A percentile compares a stretch with the other conserved stretches of the same genome.
Evolutionary conservation across 1,140 invertebrate species (phyloP).

Genomic region (Ptiloglossa arizonensis): DNA sequence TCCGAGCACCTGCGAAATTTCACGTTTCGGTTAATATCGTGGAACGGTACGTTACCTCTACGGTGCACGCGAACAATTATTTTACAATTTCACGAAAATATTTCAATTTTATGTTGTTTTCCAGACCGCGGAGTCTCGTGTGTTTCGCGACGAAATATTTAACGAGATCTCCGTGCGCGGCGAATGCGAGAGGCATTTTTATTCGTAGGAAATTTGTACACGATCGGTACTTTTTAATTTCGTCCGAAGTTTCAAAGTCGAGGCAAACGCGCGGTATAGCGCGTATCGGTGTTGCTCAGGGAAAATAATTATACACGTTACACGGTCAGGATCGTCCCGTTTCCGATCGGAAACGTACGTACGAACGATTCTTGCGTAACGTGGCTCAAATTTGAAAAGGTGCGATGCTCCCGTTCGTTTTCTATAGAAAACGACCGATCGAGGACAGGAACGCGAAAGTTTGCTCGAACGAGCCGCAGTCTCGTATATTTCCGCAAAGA

Average conservation of each 20-base stretch:
- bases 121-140: background rate
- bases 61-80: too few species aligned
- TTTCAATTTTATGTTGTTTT: too few species aligned
- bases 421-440: background rate
- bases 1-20: too few species aligned
- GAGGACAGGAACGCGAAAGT: background rate
- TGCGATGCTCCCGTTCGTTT: background rate
- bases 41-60: too few species aligned
- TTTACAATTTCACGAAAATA: too few species aligned
- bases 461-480: background rate
- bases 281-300: background rate
- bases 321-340: background rate
- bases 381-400: background rate
- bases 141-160: slow-evolving; percentile 24
- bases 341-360: background rate
- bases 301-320: background rate
- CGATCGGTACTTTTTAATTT: background rate
- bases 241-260: too few species aligned
- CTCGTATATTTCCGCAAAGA: background rate
- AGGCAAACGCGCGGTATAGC: too few species aligned
- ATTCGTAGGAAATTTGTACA: too few species aligned
- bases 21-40: too few species aligned
- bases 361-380: background rate
- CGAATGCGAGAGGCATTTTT: background rate
- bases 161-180: background rate